These are phyloP conservation scores for Lymantria monacha DNA, from an alignment of 2,888 invertebrate species.

Conservation along the genomic window DNA sequence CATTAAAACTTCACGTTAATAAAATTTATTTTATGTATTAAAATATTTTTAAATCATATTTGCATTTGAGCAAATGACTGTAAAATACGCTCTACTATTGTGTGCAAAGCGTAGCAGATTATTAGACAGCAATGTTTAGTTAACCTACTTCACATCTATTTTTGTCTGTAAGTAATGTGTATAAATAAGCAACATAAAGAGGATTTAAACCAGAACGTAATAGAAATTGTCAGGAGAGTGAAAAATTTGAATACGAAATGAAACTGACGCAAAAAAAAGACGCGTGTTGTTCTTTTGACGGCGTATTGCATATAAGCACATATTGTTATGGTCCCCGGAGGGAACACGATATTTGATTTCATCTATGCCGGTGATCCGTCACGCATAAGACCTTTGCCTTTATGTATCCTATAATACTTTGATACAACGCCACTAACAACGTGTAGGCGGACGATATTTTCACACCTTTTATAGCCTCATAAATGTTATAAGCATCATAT, in stretches of 20 bases:
- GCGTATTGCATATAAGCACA: constrained; percentile 5
- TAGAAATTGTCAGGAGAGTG: constrained; percentile 19
- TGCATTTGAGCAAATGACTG: neutral
- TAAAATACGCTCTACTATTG: constrained; percentile 16
- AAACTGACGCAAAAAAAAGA: constrained; percentile 34
- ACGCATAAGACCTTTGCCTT: constrained; percentile 42
- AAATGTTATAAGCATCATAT: constrained; percentile 16
- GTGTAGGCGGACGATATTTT: constrained; percentile 17
- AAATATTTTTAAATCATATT: neutral
- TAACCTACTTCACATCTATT: constrained; percentile 11
- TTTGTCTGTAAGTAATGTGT: constrained; percentile 25
- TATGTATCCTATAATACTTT: constrained; percentile 30
- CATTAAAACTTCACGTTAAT: too few species aligned
- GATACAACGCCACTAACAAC: constrained; percentile 18
- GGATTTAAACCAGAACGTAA: constrained; percentile 4
- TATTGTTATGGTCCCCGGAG: constrained; percentile 15
- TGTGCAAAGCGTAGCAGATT: constrained; percentile 4
- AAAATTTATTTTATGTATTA: too few species aligned
- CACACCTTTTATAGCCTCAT: constrained; percentile 24
- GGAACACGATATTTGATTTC: constrained; percentile 60
- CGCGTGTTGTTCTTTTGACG: constrained; percentile 8
- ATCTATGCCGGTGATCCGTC: constrained; percentile 59
- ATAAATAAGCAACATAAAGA: constrained; percentile 4
- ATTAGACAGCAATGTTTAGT: constrained; percentile 6
- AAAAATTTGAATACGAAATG: constrained; percentile 53